Percentiles rank a stretch among this genome's conserved stretches.
Evolutionary conservation across 1,140 invertebrate species (phyloP).

Genomic region (Pentalonia nigronervosa): DNA sequence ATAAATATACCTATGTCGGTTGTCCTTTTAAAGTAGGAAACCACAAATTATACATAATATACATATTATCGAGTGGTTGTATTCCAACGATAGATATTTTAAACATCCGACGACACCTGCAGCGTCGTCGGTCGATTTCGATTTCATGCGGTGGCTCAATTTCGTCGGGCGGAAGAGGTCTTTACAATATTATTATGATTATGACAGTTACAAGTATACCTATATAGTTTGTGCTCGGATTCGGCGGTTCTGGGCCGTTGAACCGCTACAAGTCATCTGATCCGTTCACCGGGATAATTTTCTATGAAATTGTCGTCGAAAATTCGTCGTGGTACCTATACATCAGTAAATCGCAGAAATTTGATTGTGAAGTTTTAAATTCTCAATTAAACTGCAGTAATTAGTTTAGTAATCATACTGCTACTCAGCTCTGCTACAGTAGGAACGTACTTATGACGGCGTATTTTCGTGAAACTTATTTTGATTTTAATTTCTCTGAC

Average conservation of each 20-base stretch:
- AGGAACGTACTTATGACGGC: background rate
- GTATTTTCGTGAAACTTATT: slow-evolving; percentile 10
- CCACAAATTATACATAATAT: background rate
- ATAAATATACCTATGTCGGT: background rate
- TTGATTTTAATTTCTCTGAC: slow-evolving; percentile 26
- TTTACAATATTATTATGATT: background rate
- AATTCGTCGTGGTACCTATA: background rate
- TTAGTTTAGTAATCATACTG: too few relatives aligned
- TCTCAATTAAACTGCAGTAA: background rate
- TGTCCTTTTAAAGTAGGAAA: background rate
- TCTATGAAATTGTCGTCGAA: background rate
- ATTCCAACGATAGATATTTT: background rate
- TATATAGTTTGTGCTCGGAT: background rate
- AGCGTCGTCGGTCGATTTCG: background rate
- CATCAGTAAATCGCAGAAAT: background rate
- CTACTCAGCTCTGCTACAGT: background rate
- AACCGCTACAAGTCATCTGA: slow-evolving; percentile 40
- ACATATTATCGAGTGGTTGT: background rate
- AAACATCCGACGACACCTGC: background rate
- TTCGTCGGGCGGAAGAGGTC: background rate
- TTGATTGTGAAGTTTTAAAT: slow-evolving; percentile 1
- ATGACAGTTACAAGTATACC: background rate
- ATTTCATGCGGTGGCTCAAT: background rate
- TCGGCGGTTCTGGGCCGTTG: slow-evolving; percentile 31
- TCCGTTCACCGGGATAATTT: slow-evolving; percentile 35